Percentiles rank a stretch among this genome's conserved stretches.
These are phyloP conservation scores for Noctua fimbriata DNA, from an alignment of 2,888 invertebrate species.

Conservation along the genomic window DNA sequence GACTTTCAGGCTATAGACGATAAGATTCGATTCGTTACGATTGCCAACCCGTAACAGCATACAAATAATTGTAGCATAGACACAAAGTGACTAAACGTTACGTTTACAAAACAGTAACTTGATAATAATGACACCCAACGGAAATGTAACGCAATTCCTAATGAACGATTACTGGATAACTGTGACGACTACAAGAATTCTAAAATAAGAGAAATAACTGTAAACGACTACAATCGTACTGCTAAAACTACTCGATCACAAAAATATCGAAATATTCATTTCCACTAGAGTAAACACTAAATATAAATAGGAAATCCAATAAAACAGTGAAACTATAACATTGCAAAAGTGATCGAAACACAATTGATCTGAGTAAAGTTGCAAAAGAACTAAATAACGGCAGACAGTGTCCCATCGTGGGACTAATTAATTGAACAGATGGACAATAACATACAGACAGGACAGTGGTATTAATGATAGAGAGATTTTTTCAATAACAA, in stretches of 20 bases:
- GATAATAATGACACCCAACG: not conserved
- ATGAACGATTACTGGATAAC: not conserved
- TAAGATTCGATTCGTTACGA: too few species aligned
- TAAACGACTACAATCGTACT: not conserved
- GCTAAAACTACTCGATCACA: conserved; percentile 22
- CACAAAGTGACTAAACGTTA: not conserved
- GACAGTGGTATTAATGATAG: not conserved
- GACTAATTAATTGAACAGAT: conserved; percentile 58
- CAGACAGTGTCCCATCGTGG: conserved; percentile 52
- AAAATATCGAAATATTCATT: conserved; percentile 33
- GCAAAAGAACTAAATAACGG: conserved; percentile 43
- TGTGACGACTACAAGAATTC: not conserved
- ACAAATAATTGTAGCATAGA: not conserved
- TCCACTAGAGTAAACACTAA: conserved; percentile 61
- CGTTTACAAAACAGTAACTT: not conserved
- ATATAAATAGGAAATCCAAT: conserved; percentile 40
- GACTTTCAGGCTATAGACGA: too few species aligned
- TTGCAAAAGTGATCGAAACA: conserved; percentile 63
- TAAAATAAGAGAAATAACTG: not conserved
- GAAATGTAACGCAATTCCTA: not conserved
- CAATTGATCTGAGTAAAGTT: conserved; percentile 56
- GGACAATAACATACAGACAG: conserved; percentile 13
- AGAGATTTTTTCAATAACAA: not conserved
- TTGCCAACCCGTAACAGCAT: not conserved
- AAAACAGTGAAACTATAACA: conserved; percentile 58